Evolutionary conservation across 37 sponge, comb jelly and placozoan species (phyloP).

Genomic region (Agelas oroides): DNA sequence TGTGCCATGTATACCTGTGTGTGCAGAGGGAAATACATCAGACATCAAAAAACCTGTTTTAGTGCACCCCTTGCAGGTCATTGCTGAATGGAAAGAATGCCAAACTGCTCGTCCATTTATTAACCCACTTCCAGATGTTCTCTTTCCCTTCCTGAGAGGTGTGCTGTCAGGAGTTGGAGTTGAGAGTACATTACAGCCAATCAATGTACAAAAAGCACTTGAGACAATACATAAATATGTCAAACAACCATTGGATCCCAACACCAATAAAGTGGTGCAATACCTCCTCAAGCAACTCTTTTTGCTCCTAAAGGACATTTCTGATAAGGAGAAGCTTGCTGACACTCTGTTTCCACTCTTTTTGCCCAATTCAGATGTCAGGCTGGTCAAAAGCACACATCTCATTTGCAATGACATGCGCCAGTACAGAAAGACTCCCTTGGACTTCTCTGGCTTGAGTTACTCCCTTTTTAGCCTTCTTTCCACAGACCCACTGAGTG

Average conservation of each 20-base stretch:
- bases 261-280: not conserved
- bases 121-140: not conserved
- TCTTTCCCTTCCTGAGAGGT: not conserved
- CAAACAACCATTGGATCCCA: not conserved
- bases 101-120: not conserved
- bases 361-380: not conserved
- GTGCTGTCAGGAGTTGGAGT: not conserved
- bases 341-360: not conserved
- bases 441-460: not conserved
- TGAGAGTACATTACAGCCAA: not conserved
- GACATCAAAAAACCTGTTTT: not conserved
- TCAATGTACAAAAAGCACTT: not conserved
- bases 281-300: not conserved
- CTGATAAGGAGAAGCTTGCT: no score
- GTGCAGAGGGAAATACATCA: not conserved
- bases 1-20: constrained; percentile 41
- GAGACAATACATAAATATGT: not conserved
- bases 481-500: not conserved
- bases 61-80: not conserved
- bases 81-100: not conserved
- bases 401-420: constrained; percentile 16
- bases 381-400: not conserved
- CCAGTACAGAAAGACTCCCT: not conserved
- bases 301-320: not conserved
- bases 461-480: constrained; percentile 8